Percentiles rank a stretch among this genome's conserved stretches.
Conservation (phyloP, 2,888 invertebrate species). For the Agrenia bidenticulata region DNA sequence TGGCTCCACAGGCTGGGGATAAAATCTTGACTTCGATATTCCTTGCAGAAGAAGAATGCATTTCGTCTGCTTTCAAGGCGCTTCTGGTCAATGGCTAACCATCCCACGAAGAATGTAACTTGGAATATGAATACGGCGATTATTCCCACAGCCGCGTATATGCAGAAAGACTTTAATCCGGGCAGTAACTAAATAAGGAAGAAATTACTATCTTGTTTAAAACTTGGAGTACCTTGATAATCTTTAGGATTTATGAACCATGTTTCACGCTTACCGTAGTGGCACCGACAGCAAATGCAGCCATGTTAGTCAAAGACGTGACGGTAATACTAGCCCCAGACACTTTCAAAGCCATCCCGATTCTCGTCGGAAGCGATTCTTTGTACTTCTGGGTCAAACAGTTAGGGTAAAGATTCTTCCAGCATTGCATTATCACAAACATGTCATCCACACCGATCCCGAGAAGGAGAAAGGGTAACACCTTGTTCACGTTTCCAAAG, state of each 20-base stretch:
- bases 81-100: conserved; percentile 70
- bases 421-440: conserved; percentile 78
- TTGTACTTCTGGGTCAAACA: conserved; percentile 19
- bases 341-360: conserved; percentile 71
- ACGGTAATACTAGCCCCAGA: conserved; percentile 81
- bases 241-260: background rate
- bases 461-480: conserved; percentile 76
- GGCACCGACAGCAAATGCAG: conserved; percentile 76
- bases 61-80: conserved; percentile 67
- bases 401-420: conserved; percentile 62
- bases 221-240: background rate
- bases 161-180: conserved; percentile 76
- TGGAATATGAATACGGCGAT: conserved; percentile 73
- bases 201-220: background rate
- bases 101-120: conserved; percentile 77
- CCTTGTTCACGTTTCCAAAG: conserved; percentile 79
- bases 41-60: conserved; percentile 67
- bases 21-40: conserved; percentile 60
- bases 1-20: conserved; percentile 62
- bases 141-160: conserved; percentile 75
- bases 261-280: conserved; percentile 63
- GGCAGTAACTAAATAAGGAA: conserved; percentile 65
- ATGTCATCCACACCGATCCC: conserved; percentile 78
- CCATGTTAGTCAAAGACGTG: conserved; percentile 77
- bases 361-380: conserved; percentile 62